Conservation (phyloP, 2,113 vertebrate species). For the Nothoprocta pentlandii region DNA sequence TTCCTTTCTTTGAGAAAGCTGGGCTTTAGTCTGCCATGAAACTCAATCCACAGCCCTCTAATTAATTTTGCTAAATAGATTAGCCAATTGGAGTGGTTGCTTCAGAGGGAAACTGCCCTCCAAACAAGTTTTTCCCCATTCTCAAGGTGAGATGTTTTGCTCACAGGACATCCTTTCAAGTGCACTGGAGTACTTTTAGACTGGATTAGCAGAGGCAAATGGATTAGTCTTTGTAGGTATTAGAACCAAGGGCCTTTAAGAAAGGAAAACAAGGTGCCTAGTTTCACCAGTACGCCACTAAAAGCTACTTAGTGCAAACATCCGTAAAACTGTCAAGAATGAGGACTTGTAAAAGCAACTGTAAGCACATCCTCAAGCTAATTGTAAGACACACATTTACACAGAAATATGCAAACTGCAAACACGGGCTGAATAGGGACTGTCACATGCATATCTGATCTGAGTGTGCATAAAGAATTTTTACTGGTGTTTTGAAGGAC, state of each 20-base stretch:
- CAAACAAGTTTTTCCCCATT: conserved; percentile 70
- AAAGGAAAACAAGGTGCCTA: conserved; percentile 77
- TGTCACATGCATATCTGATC: neutral
- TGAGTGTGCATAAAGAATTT: neutral
- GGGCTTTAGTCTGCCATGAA: conserved; percentile 70
- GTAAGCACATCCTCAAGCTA: conserved; percentile 70
- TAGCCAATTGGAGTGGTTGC: conserved; percentile 58
- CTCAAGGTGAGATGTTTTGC: conserved; percentile 74
- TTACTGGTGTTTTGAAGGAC: neutral
- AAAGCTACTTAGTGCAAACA: conserved; percentile 82
- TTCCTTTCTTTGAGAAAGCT: conserved; percentile 72
- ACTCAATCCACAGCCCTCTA: conserved; percentile 72
- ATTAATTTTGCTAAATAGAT: conserved; percentile 77
- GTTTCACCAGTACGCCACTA: conserved; percentile 75
- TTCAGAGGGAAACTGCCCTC: conserved; percentile 69
- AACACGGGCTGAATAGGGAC: conserved; percentile 40
- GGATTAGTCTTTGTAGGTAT: conserved; percentile 73
- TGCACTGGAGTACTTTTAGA: conserved; percentile 71
- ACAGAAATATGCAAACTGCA: conserved; percentile 66
- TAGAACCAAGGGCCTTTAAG: conserved; percentile 74
- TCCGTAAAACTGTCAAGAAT: conserved; percentile 79
- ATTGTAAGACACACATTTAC: conserved; percentile 60
- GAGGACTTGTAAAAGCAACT: conserved; percentile 75
- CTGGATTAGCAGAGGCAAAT: conserved; percentile 71
- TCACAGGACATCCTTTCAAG: conserved; percentile 70